Evolutionary conservation across 2,113 vertebrate species (phyloP), one percentile per base, ranked within the genome.

Genomic region (Theristicus caerulescens): DNA sequence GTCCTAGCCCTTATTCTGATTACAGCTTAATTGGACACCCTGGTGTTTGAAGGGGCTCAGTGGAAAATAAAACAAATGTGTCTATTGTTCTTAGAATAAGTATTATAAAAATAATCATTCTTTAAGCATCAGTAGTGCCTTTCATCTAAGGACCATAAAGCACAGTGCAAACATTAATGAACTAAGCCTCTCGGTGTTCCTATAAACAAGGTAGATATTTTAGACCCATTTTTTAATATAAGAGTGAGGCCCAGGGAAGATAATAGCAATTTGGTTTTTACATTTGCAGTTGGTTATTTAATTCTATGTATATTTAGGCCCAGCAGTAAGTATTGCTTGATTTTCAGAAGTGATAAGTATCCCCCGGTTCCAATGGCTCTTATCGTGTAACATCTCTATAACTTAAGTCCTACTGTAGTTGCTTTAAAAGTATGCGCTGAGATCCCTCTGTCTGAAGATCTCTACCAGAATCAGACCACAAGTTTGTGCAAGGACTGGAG

Each of bases 91-190:
- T 86, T 94, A 74, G 71, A 93, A 78, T 69, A 86, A 93, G 72
- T 93, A 89, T 95, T 91, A 62, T 67, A 93, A 95, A 88, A 96
- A 91, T 94, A 80, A 95, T 89, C 58, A 82, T 95, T 95, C 96
- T 90, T 95, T 95, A 94, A 95, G 96, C 93, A 85, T 93, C 93
- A 66, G 74, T 87, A 95, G 84, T 94, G 95, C 84, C 91, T 97
- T 97, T 97, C 94, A 95, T 95, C 94, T 96, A 85, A 95, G 93
- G 78, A 62, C 74, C 67, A 80, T 94, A 96, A 97, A 94, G 71
- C 94, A 95, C 74, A 59, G 64, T 64, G 82, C 82, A 83, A 94
- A 86, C 78, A 77, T 42, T 90, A 91, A 89, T 94, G 83, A 91
- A 87, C 38, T 77, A 79, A 82, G 25, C 62, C 58, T 87, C 78